Evolutionary conservation across 2,797 vertebrate species (phyloP), one percentile per base, ranked within the genome.

Genomic region (Tamandua tetradactyla): DNA sequence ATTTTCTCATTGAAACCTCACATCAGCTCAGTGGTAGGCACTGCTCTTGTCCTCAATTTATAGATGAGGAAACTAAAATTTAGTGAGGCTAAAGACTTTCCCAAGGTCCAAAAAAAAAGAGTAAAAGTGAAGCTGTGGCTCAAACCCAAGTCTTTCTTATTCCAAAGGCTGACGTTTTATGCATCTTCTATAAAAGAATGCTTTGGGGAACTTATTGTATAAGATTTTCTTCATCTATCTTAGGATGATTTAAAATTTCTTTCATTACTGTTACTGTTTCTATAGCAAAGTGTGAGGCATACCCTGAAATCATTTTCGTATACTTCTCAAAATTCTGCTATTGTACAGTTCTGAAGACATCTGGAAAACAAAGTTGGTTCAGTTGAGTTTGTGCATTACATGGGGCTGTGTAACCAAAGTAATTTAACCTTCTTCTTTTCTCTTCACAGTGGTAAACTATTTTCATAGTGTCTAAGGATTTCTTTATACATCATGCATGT

Each of bases 361-460:
- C 94, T 89, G 94, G 93, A 94, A 82, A 97, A 66, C 40, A 84
- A 84, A 59, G 89, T 74, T 71, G 49, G 71, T 93, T 95, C 92
- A 35, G 42, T 92, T 93, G 82, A 66, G n/a, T 35, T 92, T 96
- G 95, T 94, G 68, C 62, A 72, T 95, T 93, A 74, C 86, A 86
- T 93, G 83, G 55, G 40, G 83, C 93, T 96, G 97, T 92, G 95
- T 85, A 92, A 89, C 44, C 76, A 87, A 96, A 92, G 90, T 95
- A 94, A 96, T 97, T 96, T 94, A 95, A 90, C 93, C 90, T 96
- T 94, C 49, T 62, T 11, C 61, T 95, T 95, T 97, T 94, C 86
- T 95, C 92, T 94, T 92, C 95, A 94, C 85, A 93, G 94, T 92
- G 72, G 92, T 95, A 87, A 93, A 92, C 87, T 92, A 71, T 91